Percentiles rank a stretch among this genome's conserved stretches.
phyloP scores from a whole-genome alignment of 1,140 invertebrate species.

The Physella acuta region DNA sequence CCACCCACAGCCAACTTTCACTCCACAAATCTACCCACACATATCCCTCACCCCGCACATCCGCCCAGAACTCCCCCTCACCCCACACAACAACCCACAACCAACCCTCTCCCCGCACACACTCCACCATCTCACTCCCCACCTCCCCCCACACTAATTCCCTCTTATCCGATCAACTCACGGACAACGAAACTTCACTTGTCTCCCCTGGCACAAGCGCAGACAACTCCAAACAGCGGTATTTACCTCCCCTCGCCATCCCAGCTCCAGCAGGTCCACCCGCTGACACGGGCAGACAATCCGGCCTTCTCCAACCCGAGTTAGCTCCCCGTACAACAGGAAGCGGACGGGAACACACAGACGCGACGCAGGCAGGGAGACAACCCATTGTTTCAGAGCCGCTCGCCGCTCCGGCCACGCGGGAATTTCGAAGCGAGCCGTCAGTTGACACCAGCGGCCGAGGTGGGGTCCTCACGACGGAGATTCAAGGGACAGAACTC shows the following conservation, averaged over 20 bases:
- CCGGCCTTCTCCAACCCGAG: no score
- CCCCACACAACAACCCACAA: background rate
- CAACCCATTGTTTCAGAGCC: no score
- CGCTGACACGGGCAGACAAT: no score
- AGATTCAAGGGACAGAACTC: no score
- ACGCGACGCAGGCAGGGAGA: no score
- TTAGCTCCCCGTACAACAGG: no score
- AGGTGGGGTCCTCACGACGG: no score
- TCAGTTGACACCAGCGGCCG: no score
- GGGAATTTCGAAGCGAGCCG: no score
- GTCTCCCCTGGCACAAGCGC: background rate
- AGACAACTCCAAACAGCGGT: background rate
- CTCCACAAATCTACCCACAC: background rate
- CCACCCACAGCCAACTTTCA: background rate
- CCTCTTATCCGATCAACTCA: background rate
- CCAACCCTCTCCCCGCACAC: background rate
- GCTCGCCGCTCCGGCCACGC: no score
- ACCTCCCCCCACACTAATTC: background rate
- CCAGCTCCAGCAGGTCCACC: no score
- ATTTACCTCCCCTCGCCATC: background rate
- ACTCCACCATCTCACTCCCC: background rate
- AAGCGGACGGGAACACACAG: no score
- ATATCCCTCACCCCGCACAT: background rate
- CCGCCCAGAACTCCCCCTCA: background rate
- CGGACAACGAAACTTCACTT: background rate